These are phyloP conservation scores for Plagodis pulveraria DNA, from an alignment of 2,888 invertebrate species.

Conservation along the genomic window DNA sequence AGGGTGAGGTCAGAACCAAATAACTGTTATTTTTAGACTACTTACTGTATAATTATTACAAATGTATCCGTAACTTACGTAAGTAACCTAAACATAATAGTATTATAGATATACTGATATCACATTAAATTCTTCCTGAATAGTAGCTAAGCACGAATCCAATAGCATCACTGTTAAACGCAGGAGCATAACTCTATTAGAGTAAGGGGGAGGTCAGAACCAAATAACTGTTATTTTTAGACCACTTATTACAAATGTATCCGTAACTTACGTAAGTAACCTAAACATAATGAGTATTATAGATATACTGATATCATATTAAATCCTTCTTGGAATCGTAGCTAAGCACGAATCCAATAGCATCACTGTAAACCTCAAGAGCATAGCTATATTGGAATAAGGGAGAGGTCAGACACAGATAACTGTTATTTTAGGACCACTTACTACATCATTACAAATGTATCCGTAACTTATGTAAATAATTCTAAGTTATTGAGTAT, in stretches of 20 bases:
- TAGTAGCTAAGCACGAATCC: too few species aligned
- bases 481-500: slow-evolving; percentile 41
- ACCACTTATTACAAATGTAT: slow-evolving; percentile 17
- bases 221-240: background rate
- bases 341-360: slow-evolving; percentile 45
- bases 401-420: slow-evolving; percentile 9
- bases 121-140: too few species aligned
- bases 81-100: too few species aligned
- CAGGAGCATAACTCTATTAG: background rate
- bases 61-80: too few species aligned
- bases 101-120: too few species aligned
- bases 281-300: slow-evolving; percentile 43
- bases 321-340: slow-evolving; percentile 45
- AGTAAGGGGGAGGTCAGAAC: slow-evolving; percentile 11
- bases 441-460: slow-evolving; percentile 38
- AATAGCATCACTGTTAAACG: too few species aligned
- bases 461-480: slow-evolving; percentile 45
- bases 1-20: too few species aligned
- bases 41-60: too few species aligned
- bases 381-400: too few species aligned
- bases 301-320: slow-evolving; percentile 49
- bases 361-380: too few species aligned
- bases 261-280: slow-evolving; percentile 45
- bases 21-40: too few species aligned
- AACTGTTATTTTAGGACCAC: slow-evolving; percentile 30